Base-by-base conservation (phyloP, 2,888 invertebrate species). In the Leptinotarsa haldemani region DNA sequence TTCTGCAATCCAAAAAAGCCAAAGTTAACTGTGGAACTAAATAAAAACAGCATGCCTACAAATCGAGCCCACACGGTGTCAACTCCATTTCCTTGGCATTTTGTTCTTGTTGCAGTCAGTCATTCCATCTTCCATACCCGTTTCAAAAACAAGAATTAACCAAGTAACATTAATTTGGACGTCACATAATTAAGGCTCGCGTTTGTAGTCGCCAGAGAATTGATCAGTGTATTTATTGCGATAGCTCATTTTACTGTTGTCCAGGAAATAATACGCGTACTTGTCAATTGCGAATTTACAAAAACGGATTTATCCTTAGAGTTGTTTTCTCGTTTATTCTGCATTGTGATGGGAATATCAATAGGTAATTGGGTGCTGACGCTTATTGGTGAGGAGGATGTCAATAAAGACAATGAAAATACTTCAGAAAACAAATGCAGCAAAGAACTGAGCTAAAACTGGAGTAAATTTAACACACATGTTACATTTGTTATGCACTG, bases 51-150 rank as follows among this genome's bases (percentile, higher is more conserved):
- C 53, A 16, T 30, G 56, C 46, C n/a, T 68, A 15, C 53, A 67
- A 67, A 53, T 67, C 16, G 16, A 68, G 22, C 56, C 68, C 68
- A 56, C 40, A 56, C 47, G 16, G 47, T 40, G 46, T 56, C 46
- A 68, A 56, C 56, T 40, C 56, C 56, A 68, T 56, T 58, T 52
- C 30, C 58, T 30, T 46, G 68, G 56, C 68, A 47, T 68, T 68
- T 56, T 46, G 56, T 68, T 68, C 68, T 46, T 68, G 68, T 68
- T 68, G 58, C 56, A 68, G 56, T 68, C 68, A 7, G 47, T 68
- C 68, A 68, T 68, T 68, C 68, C 40, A n/a, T 68, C 58, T 25
- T 46, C 68, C 16, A 46, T 46, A 20, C 68, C 46, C 22, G 68
- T 68, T 68, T 56, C 18, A 56, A 46, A 46, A 46, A 68, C 68